These are phyloP conservation scores for Paedocypris sp. DNA, from an alignment of 2,113 vertebrate genomes.

Conservation along the genomic window DNA sequence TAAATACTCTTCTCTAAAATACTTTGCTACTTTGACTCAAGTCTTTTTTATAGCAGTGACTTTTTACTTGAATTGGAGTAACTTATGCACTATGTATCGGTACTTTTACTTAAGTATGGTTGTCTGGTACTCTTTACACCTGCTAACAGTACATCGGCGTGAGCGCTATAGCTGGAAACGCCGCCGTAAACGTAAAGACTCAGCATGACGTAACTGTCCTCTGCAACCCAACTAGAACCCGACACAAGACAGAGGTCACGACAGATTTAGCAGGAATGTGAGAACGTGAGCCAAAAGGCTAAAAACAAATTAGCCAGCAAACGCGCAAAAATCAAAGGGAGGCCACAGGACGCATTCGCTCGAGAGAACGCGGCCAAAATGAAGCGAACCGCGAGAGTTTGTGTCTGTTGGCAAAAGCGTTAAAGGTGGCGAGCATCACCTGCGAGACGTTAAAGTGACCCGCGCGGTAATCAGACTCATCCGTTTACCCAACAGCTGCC, in stretches of 20 bases:
- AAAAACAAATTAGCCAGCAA: neutral
- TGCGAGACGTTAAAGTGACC: neutral
- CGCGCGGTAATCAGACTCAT: slow-evolving; percentile 16
- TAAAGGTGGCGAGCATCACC: neutral
- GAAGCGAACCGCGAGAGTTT: neutral
- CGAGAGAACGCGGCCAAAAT: neutral
- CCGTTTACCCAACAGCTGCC: slow-evolving; percentile 1
- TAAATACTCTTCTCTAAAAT: too few relatives aligned
- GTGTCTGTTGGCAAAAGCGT: neutral
- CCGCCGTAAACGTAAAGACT: slow-evolving; percentile 33
- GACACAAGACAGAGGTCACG: neutral
- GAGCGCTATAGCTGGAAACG: slow-evolving; percentile 50
- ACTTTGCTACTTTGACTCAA: too few relatives aligned
- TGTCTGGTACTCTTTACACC: too few relatives aligned
- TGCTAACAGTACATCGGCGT: too few relatives aligned
- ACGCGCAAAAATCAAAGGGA: too few relatives aligned
- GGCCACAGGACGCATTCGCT: too few relatives aligned
- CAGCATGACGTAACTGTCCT: slow-evolving; percentile 11
- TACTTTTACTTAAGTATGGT: too few relatives aligned
- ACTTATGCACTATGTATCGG: too few relatives aligned
- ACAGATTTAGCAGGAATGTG: neutral
- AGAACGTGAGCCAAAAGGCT: neutral
- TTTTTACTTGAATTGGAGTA: too few relatives aligned
- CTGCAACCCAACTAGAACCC: slow-evolving; percentile 6
- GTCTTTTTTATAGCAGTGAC: too few relatives aligned